Percentiles rank a stretch among this genome's conserved stretches.
These are phyloP conservation scores for Patella caerulea DNA, from an alignment of 2,888 invertebrate species.

Conservation along the genomic window DNA sequence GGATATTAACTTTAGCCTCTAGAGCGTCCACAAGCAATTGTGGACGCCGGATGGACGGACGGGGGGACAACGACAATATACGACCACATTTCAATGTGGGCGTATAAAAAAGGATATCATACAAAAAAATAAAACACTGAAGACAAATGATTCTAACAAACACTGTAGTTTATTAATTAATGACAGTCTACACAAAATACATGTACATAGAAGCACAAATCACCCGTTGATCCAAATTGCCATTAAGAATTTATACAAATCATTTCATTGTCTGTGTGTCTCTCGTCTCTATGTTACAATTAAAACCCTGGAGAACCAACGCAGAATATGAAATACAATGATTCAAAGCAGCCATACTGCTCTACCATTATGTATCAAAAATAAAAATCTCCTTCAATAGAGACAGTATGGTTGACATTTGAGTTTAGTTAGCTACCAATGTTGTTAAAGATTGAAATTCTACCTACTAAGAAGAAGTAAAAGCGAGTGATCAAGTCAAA, in stretches of 20 bases:
- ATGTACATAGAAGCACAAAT: slow-evolving; percentile 3
- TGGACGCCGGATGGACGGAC: too few relatives aligned
- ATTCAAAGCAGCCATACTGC: neutral
- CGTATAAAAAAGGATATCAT: too few relatives aligned
- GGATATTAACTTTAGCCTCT: too few relatives aligned
- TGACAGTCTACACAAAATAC: slow-evolving; percentile 9
- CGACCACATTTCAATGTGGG: too few relatives aligned
- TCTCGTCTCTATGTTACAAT: neutral
- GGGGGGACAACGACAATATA: too few relatives aligned
- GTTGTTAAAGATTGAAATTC: slow-evolving; percentile 7
- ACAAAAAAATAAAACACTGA: too few relatives aligned
- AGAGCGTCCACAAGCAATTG: too few relatives aligned
- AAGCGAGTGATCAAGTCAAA: too few relatives aligned
- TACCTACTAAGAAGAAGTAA: neutral
- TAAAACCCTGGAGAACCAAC: neutral
- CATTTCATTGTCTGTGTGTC: neutral
- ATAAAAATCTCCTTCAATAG: slow-evolving; percentile 5
- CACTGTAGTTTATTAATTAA: slow-evolving; percentile 28
- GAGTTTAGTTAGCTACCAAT: neutral
- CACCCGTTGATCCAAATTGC: slow-evolving; percentile 11
- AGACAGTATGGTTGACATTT: neutral
- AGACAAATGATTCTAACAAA: slow-evolving; percentile 15
- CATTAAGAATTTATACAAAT: neutral
- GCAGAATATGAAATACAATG: neutral
- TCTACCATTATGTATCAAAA: slow-evolving; percentile 9